Percentiles rank a stretch among this genome's conserved stretches.
These are phyloP conservation scores for Drosophila arizonae DNA, from an alignment of 1,140 invertebrate species.

Conservation along the genomic window DNA sequence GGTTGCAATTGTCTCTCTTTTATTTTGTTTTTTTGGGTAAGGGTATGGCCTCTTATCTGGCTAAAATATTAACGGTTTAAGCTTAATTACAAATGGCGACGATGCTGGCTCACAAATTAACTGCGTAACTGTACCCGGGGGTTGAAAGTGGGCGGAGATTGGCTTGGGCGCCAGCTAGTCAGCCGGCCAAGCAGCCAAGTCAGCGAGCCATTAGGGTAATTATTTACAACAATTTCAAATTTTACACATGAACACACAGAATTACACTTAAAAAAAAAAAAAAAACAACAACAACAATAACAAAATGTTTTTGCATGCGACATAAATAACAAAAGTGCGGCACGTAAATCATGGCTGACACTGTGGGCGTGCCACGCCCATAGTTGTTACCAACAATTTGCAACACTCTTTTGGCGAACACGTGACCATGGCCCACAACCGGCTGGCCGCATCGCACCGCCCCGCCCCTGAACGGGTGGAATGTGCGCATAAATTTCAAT, in stretches of 20 bases:
- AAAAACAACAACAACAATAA: conserved; percentile 42
- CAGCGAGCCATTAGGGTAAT: conserved; percentile 69
- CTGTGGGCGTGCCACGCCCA: conserved; percentile 10
- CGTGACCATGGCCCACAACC: conserved; percentile 42
- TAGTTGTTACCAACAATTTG: conserved; percentile 69
- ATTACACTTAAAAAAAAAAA: conserved; percentile 57
- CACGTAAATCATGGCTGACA: conserved; percentile 62
- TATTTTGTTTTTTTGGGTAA: conserved; percentile 5
- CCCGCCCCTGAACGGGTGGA: conserved; percentile 43
- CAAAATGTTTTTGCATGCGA: conserved; percentile 59
- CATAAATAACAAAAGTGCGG: conserved; percentile 72
- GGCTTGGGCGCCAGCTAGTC: neutral
- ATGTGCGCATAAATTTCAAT: conserved; percentile 77
- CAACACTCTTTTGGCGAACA: conserved; percentile 69
- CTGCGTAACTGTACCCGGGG: conserved; percentile 40
- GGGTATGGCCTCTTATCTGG: conserved; percentile 62
- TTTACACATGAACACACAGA: conserved; percentile 71
- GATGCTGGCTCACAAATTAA: conserved; percentile 65
- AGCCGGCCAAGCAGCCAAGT: neutral
- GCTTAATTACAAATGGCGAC: conserved; percentile 79
- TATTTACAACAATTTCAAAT: conserved; percentile 80
- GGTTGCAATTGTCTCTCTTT: too few relatives aligned
- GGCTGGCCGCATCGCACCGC: too few relatives aligned
- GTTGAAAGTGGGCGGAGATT: neutral
- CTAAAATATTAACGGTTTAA: conserved; percentile 80